phyloP scores from a whole-genome alignment of 2,888 invertebrate species.

The Watsonalla cultraria region DNA sequence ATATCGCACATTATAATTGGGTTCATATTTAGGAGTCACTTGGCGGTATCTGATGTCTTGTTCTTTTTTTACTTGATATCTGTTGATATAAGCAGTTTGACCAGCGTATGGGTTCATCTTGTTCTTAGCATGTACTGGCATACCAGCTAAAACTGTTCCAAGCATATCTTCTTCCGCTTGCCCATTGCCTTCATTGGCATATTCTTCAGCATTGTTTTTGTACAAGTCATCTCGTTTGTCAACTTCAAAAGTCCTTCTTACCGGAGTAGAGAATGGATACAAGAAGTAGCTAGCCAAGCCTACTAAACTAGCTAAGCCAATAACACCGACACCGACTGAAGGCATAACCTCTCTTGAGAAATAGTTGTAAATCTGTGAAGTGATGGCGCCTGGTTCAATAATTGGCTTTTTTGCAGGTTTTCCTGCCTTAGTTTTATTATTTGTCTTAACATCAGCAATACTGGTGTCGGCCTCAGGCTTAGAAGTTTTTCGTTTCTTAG shows the following conservation, averaged over 20 bases:
- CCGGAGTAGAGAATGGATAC: constrained; percentile 84
- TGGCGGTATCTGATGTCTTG: constrained; percentile 70
- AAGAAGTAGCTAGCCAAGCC: constrained; percentile 88
- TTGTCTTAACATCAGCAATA: constrained; percentile 60
- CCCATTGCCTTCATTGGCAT: constrained; percentile 81
- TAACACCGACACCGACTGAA: constrained; percentile 86
- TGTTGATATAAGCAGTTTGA: constrained; percentile 58
- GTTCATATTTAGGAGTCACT: constrained; percentile 58
- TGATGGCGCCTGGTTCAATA: constrained; percentile 76
- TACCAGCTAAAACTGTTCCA: constrained; percentile 85
- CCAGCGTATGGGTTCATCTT: constrained; percentile 67
- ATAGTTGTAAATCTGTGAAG: constrained; percentile 87
- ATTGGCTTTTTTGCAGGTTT: constrained; percentile 64
- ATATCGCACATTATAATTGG: constrained; percentile 61
- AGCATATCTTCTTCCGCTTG: constrained; percentile 88
- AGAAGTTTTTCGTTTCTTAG: constrained; percentile 78
- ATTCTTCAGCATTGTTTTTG: constrained; percentile 83
- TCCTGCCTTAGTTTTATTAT: constrained; percentile 76
- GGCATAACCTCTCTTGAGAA: constrained; percentile 89
- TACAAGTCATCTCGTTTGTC: constrained; percentile 82
- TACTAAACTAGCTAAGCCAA: constrained; percentile 85
- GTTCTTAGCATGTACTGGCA: constrained; percentile 75
- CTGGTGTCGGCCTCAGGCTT: constrained; percentile 55
- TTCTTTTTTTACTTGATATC: constrained; percentile 63
- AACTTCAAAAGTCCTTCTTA: constrained; percentile 82